phyloP scores from a whole-genome alignment of 2,888 invertebrate species.

The Carabus problematicus region DNA sequence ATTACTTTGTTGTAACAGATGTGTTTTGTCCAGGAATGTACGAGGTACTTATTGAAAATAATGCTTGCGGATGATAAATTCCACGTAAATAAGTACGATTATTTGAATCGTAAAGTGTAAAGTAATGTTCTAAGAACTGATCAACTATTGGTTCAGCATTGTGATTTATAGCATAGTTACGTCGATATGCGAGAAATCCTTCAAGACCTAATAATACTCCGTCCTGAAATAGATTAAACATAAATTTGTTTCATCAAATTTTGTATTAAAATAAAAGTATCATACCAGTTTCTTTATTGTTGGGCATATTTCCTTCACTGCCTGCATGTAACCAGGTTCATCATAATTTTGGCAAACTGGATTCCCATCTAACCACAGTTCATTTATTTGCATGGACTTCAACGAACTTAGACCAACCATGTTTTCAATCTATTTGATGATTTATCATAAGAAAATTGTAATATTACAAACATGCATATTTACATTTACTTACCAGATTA shows the following conservation, averaged over 20 bases:
- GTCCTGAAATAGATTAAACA: slow-evolving; percentile 58
- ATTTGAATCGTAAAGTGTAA: slow-evolving; percentile 31
- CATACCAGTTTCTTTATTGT: slow-evolving; percentile 63
- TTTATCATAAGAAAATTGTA: neutral
- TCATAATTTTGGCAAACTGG: slow-evolving; percentile 72
- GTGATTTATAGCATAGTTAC: slow-evolving; percentile 63
- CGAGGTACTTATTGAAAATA: slow-evolving; percentile 33
- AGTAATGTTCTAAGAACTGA: slow-evolving; percentile 38
- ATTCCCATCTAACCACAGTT: slow-evolving; percentile 72
- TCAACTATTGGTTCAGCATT: slow-evolving; percentile 53
- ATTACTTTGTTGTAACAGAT: slow-evolving; percentile 23
- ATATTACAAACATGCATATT: neutral
- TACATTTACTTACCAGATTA: slow-evolving; percentile 50
- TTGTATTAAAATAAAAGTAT: slow-evolving; percentile 42
- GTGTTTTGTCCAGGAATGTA: slow-evolving; percentile 34
- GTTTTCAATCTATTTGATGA: slow-evolving; percentile 49
- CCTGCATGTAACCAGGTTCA: slow-evolving; percentile 66
- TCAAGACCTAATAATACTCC: slow-evolving; percentile 58
- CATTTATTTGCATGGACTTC: slow-evolving; percentile 50
- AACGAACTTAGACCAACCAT: slow-evolving; percentile 48
- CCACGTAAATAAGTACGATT: slow-evolving; percentile 20
- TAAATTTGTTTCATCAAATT: neutral
- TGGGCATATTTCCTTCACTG: slow-evolving; percentile 63
- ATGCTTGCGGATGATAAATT: slow-evolving; percentile 30
- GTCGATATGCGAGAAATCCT: slow-evolving; percentile 59